A percentile compares a stretch with the other conserved stretches of the same genome.
Conservation (phyloP, 2,113 vertebrate genomes). For the Leptodactylus fuscus region DNA sequence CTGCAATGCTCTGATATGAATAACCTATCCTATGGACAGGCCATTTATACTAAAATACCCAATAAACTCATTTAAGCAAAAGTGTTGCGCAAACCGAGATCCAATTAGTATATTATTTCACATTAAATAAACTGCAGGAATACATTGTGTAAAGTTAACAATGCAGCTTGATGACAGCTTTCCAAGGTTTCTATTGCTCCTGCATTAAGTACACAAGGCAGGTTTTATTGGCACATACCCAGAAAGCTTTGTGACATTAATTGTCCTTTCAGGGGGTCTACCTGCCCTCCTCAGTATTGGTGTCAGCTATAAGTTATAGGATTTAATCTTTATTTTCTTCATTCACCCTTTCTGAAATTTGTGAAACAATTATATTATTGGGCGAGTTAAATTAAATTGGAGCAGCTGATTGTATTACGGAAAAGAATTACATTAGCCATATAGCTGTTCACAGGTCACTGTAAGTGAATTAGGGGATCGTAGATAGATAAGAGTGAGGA, state of each 20-base stretch:
- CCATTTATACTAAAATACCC: too few species aligned
- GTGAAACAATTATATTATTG: constrained; percentile 55
- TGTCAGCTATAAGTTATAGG: constrained; percentile 28
- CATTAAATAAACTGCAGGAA: too few species aligned
- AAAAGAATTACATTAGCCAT: constrained; percentile 49
- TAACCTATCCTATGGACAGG: too few species aligned
- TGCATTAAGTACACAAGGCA: constrained; percentile 3
- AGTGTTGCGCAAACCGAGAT: too few species aligned
- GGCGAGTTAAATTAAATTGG: constrained; percentile 45
- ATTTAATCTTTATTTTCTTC: constrained; percentile 50
- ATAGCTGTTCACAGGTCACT: constrained; percentile 54
- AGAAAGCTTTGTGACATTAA: constrained; percentile 38
- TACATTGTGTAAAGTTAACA: too few species aligned
- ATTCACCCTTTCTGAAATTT: constrained; percentile 30
- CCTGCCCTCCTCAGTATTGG: constrained; percentile 25
- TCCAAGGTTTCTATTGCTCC: neutral
- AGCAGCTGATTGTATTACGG: constrained; percentile 48
- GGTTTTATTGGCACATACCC: neutral
- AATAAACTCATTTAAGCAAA: too few species aligned
- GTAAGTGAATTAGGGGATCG: constrained; percentile 48
- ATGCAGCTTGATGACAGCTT: neutral
- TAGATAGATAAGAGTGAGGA: constrained; percentile 44
- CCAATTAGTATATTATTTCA: too few species aligned
- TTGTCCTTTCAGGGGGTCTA: constrained; percentile 37
- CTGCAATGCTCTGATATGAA: too few species aligned